These are phyloP conservation scores for Pelagia noctiluca DNA, from an alignment of 30 jellyfish, hydroid and myxozoan species.

Conservation along the genomic window DNA sequence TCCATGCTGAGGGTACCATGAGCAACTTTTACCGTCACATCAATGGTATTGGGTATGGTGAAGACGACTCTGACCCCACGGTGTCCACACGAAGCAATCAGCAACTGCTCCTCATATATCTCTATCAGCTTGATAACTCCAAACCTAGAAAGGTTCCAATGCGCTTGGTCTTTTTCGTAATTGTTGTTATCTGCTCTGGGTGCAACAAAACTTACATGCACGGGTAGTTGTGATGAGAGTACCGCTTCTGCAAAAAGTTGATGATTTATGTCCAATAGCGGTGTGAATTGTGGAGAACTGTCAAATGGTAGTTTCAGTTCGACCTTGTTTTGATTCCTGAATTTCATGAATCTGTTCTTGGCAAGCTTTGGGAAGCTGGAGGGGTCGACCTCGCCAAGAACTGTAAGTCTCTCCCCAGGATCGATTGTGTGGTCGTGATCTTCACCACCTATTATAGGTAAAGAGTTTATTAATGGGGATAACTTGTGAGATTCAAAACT, in stretches of 20 bases:
- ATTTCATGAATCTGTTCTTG: slow-evolving; percentile 43
- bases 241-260: slow-evolving; percentile 63
- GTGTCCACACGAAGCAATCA: slow-evolving; percentile 88
- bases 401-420: slow-evolving; percentile 91
- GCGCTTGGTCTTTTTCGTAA: not conserved
- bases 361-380: slow-evolving; percentile 14
- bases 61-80: slow-evolving; percentile 72
- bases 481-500: too few species aligned
- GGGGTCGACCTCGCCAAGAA: slow-evolving; percentile 36
- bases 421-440: slow-evolving; percentile 79
- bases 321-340: slow-evolving; percentile 65
- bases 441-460: slow-evolving; percentile 34
- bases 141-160: slow-evolving; percentile 13
- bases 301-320: slow-evolving; percentile 80
- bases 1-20: slow-evolving; percentile 71
- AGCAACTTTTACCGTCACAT: slow-evolving; percentile 85
- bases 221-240: slow-evolving; percentile 45
- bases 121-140: slow-evolving; percentile 73
- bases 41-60: slow-evolving; percentile 76
- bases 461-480: too few species aligned
- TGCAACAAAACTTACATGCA: slow-evolving; percentile 65
- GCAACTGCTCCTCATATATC: slow-evolving; percentile 59
- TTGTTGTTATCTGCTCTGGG: not conserved
- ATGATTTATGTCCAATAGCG: slow-evolving; percentile 50
- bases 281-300: slow-evolving; percentile 79